Percentiles rank a stretch among this genome's conserved stretches.
phyloP scores from a whole-genome alignment of 1,140 invertebrate species.

The Trachymyrmex cornetzi region DNA sequence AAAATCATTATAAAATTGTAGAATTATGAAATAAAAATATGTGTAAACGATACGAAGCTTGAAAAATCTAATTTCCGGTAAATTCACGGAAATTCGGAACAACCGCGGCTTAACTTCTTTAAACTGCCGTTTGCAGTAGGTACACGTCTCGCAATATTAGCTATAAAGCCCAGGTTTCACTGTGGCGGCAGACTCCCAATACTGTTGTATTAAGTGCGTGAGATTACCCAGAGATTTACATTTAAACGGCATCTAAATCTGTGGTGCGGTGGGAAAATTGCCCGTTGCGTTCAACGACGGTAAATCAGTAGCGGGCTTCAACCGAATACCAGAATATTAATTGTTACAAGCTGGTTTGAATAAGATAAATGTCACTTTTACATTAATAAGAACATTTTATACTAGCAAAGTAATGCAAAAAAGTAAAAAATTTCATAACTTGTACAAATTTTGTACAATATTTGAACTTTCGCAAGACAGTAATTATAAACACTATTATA shows the following conservation, averaged over 20 bases:
- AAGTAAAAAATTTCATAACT: neutral
- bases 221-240: constrained; percentile 61
- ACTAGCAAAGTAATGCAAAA: neutral
- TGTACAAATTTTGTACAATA: neutral
- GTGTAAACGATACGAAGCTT: neutral
- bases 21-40: neutral
- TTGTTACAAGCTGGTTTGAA: constrained; percentile 22
- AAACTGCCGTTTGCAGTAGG: constrained; percentile 56
- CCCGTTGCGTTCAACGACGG: constrained; percentile 26
- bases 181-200: neutral
- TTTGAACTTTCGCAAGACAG: neutral
- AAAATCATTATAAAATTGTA: neutral
- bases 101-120: constrained; percentile 63
- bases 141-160: constrained; percentile 45
- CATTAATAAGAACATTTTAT: neutral
- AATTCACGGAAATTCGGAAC: constrained; percentile 39
- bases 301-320: constrained; percentile 28
- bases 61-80: constrained; percentile 33
- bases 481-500: neutral
- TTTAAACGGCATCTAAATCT: constrained; percentile 57
- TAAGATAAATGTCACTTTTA: neutral
- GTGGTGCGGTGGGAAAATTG: constrained; percentile 36
- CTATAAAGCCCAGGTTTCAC: constrained; percentile 46
- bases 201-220: constrained; percentile 24
- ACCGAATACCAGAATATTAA: constrained; percentile 31